Conservation (phyloP, 2,888 invertebrate species). For the Prenolepis imparis region DNA sequence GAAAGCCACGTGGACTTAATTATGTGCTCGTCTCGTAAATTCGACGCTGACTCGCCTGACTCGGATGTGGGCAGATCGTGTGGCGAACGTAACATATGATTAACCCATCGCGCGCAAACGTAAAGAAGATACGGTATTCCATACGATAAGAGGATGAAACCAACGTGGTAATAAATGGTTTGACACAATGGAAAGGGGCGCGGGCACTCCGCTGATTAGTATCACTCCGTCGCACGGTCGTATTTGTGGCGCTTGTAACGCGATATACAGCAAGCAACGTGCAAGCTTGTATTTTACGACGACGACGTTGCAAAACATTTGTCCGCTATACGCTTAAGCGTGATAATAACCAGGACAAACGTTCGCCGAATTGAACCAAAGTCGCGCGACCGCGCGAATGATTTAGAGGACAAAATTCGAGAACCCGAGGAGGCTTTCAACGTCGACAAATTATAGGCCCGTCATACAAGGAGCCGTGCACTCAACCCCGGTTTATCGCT, state of each 20-base stretch:
- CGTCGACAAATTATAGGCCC: constrained; percentile 53
- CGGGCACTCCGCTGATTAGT: constrained; percentile 74
- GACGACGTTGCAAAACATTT: constrained; percentile 68
- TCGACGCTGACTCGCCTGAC: constrained; percentile 19
- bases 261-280: constrained; percentile 63
- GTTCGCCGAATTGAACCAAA: constrained; percentile 42
- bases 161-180: constrained; percentile 73
- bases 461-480: constrained; percentile 42
- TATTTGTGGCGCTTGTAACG: constrained; percentile 69
- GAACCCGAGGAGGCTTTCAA: constrained; percentile 25
- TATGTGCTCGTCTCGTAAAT: constrained; percentile 45
- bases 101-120: constrained; percentile 71
- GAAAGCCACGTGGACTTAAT: constrained; percentile 38
- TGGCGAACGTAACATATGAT: constrained; percentile 63
- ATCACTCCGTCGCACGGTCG: constrained; percentile 64
- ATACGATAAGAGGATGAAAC: constrained; percentile 72
- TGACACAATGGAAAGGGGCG: constrained; percentile 77
- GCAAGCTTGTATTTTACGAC: constrained; percentile 70
- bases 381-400: constrained; percentile 57
- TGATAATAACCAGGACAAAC: constrained; percentile 73
- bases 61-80: constrained; percentile 51
- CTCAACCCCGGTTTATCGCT: constrained; percentile 44
- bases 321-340: constrained; percentile 71
- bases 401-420: constrained; percentile 66
- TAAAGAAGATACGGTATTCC: constrained; percentile 60